phyloP scores from a whole-genome alignment of 2,113 vertebrate species.

The Nansenia antarctica region DNA sequence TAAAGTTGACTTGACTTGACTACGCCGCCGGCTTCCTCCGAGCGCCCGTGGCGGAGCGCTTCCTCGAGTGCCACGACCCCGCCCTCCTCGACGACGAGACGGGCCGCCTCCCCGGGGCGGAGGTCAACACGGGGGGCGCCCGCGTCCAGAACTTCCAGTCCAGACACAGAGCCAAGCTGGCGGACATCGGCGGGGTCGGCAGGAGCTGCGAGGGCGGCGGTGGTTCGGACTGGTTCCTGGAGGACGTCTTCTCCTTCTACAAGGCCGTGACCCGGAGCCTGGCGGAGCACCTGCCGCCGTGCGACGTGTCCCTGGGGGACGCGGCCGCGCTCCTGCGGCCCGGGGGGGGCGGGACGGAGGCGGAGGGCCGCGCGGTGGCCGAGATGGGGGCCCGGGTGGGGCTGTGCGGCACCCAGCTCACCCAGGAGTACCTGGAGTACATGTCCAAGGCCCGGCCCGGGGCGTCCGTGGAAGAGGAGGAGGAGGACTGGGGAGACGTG shows the following conservation, averaged over 20 bases:
- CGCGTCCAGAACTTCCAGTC: slow-evolving; percentile 39
- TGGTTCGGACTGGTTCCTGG: slow-evolving; percentile 38
- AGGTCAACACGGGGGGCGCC: slow-evolving; percentile 47
- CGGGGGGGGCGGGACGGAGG: slow-evolving; percentile 24
- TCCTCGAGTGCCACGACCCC: slow-evolving; percentile 26
- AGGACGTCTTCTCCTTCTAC: slow-evolving; percentile 52
- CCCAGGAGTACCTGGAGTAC: slow-evolving; percentile 45
- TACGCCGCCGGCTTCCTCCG: slow-evolving; percentile 47
- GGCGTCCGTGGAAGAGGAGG: slow-evolving; percentile 2
- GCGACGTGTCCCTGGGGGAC: slow-evolving; percentile 34
- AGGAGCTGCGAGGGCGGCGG: too few relatives aligned
- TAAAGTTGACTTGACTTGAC: too few relatives aligned
- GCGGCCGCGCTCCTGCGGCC: slow-evolving; percentile 52
- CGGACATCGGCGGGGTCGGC: too few relatives aligned
- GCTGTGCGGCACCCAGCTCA: slow-evolving; percentile 28
- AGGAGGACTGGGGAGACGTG: slow-evolving; percentile 44
- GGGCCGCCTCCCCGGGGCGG: slow-evolving; percentile 21
- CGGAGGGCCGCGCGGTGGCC: slow-evolving; percentile 16
- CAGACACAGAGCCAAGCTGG: slow-evolving; percentile 20
- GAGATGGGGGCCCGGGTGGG: slow-evolving; percentile 43
- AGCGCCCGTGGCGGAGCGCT: background rate
- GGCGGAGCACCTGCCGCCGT: slow-evolving; percentile 51
- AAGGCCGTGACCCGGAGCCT: slow-evolving; percentile 43
- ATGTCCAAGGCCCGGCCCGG: too few relatives aligned
- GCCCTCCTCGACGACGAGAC: background rate